Percentiles rank a stretch among this genome's conserved stretches.
Conservation (phyloP, 1,140 invertebrate genomes). For the Pseudoatta argentina region DNA sequence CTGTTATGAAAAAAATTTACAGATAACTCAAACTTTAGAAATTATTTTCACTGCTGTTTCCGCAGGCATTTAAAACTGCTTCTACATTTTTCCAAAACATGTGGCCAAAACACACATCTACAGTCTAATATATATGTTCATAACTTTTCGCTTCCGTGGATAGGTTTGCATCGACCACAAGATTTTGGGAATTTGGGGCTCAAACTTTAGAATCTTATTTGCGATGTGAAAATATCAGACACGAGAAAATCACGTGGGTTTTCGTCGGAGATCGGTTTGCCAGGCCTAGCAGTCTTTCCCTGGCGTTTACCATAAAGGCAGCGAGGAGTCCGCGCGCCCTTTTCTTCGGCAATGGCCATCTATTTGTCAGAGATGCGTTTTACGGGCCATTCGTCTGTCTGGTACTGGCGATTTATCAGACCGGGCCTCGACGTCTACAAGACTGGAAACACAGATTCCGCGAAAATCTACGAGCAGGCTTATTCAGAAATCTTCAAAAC, state of each 20-base stretch:
- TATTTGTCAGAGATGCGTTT: constrained; percentile 65
- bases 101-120: neutral
- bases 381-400: constrained; percentile 61
- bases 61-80: neutral
- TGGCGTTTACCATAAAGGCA: constrained; percentile 50
- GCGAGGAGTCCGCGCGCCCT: constrained; percentile 30
- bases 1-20: constrained; percentile 37
- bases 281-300: constrained; percentile 23
- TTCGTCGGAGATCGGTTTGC: constrained; percentile 37
- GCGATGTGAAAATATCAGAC: constrained; percentile 10
- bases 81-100: constrained; percentile 5
- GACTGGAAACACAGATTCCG: constrained; percentile 60
- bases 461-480: constrained; percentile 51
- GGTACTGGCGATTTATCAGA: constrained; percentile 57
- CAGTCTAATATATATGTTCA: neutral
- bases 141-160: neutral
- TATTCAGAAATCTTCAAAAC: constrained; percentile 21
- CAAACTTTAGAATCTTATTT: constrained; percentile 1
- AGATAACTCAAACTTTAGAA: constrained; percentile 16
- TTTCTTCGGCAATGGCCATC: constrained; percentile 60
- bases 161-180: constrained; percentile 7
- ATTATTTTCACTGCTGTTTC: constrained; percentile 16
- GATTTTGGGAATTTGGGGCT: neutral
- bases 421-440: constrained; percentile 55
- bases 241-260: constrained; percentile 31